Base-by-base conservation (phyloP, 2,113 vertebrate species). In the Atractosteus spatula region DNA sequence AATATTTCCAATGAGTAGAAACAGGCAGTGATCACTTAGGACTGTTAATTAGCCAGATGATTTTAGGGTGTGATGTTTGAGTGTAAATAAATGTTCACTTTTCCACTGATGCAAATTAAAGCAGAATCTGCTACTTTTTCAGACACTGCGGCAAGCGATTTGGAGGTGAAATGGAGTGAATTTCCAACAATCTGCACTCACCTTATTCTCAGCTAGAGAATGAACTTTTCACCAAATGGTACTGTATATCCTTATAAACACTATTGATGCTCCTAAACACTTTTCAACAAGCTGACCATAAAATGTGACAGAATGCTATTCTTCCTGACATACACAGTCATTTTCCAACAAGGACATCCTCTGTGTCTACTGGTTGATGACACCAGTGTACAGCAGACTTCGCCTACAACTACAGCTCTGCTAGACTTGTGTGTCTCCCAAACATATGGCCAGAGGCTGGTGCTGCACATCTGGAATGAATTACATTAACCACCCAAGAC, bases 1-100 rank as follows among this genome's bases (percentile, higher is more conserved):
- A 42, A 57, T 64, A 14, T 41, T 29, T 7, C 41, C 66, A 41
- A 56, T 14, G 63, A 68, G 69, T 8, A 12, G 57, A 66, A 66
- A 55, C 56, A 72, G 55, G 75, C 71, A 79, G 83, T 84, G 82
- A 83, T 77, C 81, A 79, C 82, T 78, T 81, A 82, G 79, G 80
- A 85, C 73, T 74, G 66, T 76, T 76, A 79, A 81, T 79, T 73
- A 77, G 56, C 62, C 81, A 81, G 78, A 83, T 78, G 77, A 70
- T 71, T 71, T 57, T 70, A 66, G 29, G 13, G 70, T 68, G 43
- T 77, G 64, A 72, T 74, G 73, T 74, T 80, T 74, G 70, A 62
- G 70, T 64, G 56, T 75, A 72, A 76, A 76, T 76, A 76, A 76
- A 72, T 70, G 64, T 74, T 56, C 41, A 61, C 75, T 71, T 74